Percentiles rank a stretch among this genome's conserved stretches.
Conservation (phyloP, 1,140 invertebrate species). For the Trichoplusia ni region DNA sequence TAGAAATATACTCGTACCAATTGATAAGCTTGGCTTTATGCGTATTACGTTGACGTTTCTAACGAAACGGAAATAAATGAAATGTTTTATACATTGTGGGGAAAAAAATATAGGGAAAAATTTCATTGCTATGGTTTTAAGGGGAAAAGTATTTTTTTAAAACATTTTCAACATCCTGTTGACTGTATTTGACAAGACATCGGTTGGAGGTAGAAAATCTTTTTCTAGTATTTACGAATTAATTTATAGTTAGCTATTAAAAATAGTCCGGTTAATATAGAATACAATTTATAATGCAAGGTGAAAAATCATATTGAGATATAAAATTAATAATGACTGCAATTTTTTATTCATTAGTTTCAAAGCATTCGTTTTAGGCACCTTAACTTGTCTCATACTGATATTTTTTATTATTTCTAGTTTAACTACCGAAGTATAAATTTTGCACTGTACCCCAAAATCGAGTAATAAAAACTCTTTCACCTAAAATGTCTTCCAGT, state of each 20-base stretch:
- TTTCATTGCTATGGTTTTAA: not conserved
- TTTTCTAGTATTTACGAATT: not conserved
- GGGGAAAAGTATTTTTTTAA: not conserved
- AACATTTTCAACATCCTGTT: not conserved
- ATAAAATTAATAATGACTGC: too few relatives aligned
- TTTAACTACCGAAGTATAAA: not conserved
- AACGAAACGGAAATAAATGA: not conserved
- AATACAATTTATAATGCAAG: too few relatives aligned
- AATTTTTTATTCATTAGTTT: too few relatives aligned
- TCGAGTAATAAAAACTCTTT: too few relatives aligned
- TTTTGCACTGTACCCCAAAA: not conserved
- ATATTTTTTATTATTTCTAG: too few relatives aligned
- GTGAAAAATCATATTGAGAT: too few relatives aligned
- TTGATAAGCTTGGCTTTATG: not conserved
- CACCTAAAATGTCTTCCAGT: constrained; percentile 17
- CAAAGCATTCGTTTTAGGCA: too few relatives aligned
- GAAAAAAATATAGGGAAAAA: not conserved
- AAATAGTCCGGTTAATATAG: too few relatives aligned
- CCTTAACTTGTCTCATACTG: too few relatives aligned
- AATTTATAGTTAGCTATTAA: too few relatives aligned
- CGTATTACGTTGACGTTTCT: constrained; percentile 4
- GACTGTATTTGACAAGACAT: too few relatives aligned
- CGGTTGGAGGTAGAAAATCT: not conserved
- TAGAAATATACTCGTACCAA: not conserved
- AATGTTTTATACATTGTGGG: too few relatives aligned